Evolutionary conservation across 2,888 invertebrate species (phyloP), one percentile per base, ranked within the genome.

Genomic region (Molanna angustata): DNA sequence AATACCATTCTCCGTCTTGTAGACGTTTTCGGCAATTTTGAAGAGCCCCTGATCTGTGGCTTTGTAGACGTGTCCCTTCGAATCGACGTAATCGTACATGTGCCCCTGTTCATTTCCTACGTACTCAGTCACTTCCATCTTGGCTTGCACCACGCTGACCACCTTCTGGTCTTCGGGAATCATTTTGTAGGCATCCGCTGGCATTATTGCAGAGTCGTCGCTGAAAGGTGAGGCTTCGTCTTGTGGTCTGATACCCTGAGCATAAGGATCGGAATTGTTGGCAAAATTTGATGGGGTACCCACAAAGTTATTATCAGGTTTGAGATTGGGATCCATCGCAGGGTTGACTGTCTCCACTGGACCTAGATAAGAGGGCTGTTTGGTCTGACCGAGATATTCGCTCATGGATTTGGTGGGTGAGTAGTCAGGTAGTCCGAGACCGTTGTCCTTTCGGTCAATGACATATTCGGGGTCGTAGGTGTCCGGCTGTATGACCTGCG

Each of bases 1-100:
- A 39, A 40, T 21, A 16, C 21, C 13, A 7, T 40, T n/a, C 19
- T 48, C 41, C 11, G 27, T 27, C 27, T 27, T 27, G 27, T 27
- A 27, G 4, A 27, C 11, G 27, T 7, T 11, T 27, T 27, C 27
- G 4, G 4, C 27, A 27, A 11, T 27, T 11, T 27, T 27, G 27
- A 7, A 27, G 6, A 27, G 6, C 4, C 6, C 11, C 11, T 27
- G 27, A 14, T 20, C 18, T 4, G 37, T 37, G 22, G 39, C 22
- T 19, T 45, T 49, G n/a, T 49, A 39, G 13, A 35, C 11, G 7
- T 50, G 61, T 66, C 71, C 67, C 69, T 69, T 0, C 66, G 32
- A 39, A 64, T 0, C 65, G 56, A 2, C 66, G 61, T 4, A 67
- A 32, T 51, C 61, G n/a, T 50, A 67, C 9, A 50, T 35, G 16